Evolutionary conservation across 2,888 invertebrate species (phyloP).

Genomic region (Caenorhabditis becei): DNA sequence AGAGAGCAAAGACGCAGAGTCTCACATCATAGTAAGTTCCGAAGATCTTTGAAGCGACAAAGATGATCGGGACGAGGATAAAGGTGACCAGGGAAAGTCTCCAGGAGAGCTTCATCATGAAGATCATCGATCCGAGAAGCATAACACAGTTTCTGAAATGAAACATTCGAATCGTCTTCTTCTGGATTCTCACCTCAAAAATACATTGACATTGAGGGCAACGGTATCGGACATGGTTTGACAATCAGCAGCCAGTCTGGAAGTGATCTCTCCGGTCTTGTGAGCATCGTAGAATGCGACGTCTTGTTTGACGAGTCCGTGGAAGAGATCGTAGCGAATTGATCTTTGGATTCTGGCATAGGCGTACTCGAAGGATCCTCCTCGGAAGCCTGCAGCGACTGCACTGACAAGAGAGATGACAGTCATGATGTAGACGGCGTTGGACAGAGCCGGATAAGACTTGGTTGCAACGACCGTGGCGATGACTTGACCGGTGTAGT

Average conservation of each 20-base stretch:
- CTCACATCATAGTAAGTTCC: constrained; percentile 83
- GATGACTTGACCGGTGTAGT: constrained; percentile 82
- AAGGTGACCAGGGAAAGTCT: constrained; percentile 82
- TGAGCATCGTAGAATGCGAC: constrained; percentile 82
- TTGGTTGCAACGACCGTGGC: constrained; percentile 82
- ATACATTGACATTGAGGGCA: constrained; percentile 82
- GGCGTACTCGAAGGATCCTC: constrained; percentile 82
- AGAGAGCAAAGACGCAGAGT: neutral
- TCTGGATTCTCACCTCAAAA: constrained; percentile 73
- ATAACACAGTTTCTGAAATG: constrained; percentile 81
- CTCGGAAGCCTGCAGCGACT: constrained; percentile 82
- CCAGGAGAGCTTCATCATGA: constrained; percentile 83
- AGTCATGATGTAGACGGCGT: constrained; percentile 79
- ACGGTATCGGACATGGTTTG: constrained; percentile 83
- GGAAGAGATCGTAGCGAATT: constrained; percentile 81
- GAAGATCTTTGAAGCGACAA: constrained; percentile 82
- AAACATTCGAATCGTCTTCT: neutral
- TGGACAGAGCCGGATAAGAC: constrained; percentile 80
- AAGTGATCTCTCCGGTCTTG: constrained; percentile 83
- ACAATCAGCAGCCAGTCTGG: constrained; percentile 83
- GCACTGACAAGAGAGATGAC: constrained; percentile 81
- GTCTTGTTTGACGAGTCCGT: constrained; percentile 82
- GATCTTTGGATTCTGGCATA: constrained; percentile 82
- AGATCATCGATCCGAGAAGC: constrained; percentile 82
- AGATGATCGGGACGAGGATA: constrained; percentile 82